Evolutionary conservation across 1,140 invertebrate species (phyloP).

Genomic region (Coelopa frigida): DNA sequence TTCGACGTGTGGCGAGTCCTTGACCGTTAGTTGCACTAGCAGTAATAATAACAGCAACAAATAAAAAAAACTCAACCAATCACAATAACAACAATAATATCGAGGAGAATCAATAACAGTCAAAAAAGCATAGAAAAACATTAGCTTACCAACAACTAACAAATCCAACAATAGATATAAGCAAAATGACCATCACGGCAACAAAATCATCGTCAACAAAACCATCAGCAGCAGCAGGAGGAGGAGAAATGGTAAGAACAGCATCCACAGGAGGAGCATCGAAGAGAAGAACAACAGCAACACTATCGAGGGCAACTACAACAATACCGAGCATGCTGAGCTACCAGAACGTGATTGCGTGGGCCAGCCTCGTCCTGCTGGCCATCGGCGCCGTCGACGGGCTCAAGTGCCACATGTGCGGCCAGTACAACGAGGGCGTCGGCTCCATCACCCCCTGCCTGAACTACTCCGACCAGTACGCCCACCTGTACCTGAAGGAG

Average conservation of each 20-base stretch:
- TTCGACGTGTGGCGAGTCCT: too few species aligned
- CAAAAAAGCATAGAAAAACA: too few species aligned
- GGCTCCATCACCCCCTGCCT: slow-evolving; percentile 73
- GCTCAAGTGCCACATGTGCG: slow-evolving; percentile 67
- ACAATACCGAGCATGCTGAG: slow-evolving; percentile 2
- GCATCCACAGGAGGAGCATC: background rate
- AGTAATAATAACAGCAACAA: too few species aligned
- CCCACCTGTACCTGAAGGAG: slow-evolving; percentile 56
- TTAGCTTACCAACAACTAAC: too few species aligned
- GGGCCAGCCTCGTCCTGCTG: slow-evolving; percentile 11
- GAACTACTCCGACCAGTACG: slow-evolving; percentile 57
- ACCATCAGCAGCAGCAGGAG: background rate
- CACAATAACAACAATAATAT: too few species aligned
- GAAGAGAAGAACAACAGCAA: slow-evolving; percentile 1
- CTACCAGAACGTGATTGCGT: slow-evolving; percentile 14
- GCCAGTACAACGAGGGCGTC: slow-evolving; percentile 72
- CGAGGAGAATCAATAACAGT: too few species aligned
- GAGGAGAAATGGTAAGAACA: slow-evolving; percentile 1
- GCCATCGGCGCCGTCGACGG: slow-evolving; percentile 38
- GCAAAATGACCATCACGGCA: too few species aligned
- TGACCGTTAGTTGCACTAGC: too few species aligned
- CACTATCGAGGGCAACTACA: slow-evolving; percentile 1
- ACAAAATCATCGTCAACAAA: too few species aligned
- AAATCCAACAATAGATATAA: too few species aligned
- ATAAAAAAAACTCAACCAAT: too few species aligned